Evolutionary conservation across 2,113 vertebrate species (phyloP).

Genomic region (Salvelinus fontinalis): DNA sequence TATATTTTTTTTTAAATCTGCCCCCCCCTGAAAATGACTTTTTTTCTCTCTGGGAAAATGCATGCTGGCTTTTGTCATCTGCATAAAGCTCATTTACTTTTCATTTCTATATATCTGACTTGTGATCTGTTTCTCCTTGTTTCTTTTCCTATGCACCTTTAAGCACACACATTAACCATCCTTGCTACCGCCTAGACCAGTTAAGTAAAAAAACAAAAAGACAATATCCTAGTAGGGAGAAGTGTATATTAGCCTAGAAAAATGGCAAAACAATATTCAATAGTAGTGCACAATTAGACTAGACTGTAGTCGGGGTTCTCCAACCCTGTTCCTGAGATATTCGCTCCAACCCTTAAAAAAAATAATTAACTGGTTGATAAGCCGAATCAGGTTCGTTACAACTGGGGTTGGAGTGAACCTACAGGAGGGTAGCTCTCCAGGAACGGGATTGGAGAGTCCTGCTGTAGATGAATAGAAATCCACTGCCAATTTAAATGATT

Average conservation of each 20-base stretch:
- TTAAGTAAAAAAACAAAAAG: conserved; percentile 87
- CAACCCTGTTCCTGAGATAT: no score
- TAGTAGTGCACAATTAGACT: neutral
- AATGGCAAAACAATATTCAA: neutral
- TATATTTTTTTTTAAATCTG: no score
- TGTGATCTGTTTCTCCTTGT: conserved; percentile 93
- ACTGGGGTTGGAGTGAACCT: no score
- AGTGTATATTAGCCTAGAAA: conserved; percentile 13
- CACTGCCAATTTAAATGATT: conserved; percentile 11
- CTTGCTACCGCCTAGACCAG: conserved; percentile 99
- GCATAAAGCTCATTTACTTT: conserved; percentile 85
- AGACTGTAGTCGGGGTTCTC: neutral
- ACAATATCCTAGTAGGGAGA: conserved; percentile 37
- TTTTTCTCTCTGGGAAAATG: conserved; percentile 56
- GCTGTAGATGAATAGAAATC: neutral
- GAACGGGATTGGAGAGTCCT: no score
- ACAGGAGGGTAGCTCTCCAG: no score
- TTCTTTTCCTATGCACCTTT: conserved; percentile 91
- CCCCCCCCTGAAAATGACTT: neutral
- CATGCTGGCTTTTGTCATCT: conserved; percentile 88
- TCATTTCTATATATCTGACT: conserved; percentile 91
- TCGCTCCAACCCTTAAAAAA: no score
- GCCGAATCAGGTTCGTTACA: no score
- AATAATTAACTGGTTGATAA: no score
- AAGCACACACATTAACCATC: conserved; percentile 99